Conservation (phyloP, 2,888 invertebrate species). For the Vesta saturnalis region DNA sequence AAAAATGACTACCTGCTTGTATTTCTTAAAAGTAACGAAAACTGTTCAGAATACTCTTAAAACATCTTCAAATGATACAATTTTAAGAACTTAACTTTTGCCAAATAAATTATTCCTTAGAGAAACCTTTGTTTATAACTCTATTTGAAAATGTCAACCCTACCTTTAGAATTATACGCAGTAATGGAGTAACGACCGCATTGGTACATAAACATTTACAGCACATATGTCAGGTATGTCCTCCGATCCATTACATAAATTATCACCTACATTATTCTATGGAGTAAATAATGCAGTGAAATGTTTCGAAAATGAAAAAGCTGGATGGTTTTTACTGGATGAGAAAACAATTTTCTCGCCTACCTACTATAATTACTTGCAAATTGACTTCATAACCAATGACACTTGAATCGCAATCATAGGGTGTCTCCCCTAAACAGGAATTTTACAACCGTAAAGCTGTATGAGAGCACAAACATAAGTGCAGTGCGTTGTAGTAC, state of each 20-base stretch:
- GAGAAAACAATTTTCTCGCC: constrained; percentile 38
- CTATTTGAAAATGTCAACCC: too few species aligned
- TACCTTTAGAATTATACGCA: too few species aligned
- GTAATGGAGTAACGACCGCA: too few species aligned
- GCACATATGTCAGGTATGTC: too few species aligned
- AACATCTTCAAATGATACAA: too few species aligned
- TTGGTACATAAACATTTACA: too few species aligned
- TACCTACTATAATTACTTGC: constrained; percentile 57
- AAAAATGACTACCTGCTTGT: too few species aligned
- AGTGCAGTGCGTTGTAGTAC: constrained; percentile 34
- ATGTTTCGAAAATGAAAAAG: background rate
- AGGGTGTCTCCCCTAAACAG: constrained; percentile 37
- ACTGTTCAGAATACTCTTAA: too few species aligned
- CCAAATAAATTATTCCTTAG: too few species aligned
- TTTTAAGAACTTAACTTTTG: too few species aligned
- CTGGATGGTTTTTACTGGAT: constrained; percentile 24
- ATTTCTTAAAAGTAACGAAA: too few species aligned
- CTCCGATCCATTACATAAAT: constrained; percentile 1
- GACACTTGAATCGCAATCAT: constrained; percentile 57
- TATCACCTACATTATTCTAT: background rate
- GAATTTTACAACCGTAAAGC: constrained; percentile 25
- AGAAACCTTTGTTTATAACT: too few species aligned
- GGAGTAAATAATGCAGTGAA: background rate
- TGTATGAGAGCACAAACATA: constrained; percentile 33
- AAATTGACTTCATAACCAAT: constrained; percentile 61